Base-by-base conservation (phyloP, 2,113 vertebrate genomes). In the Capricornis sumatraensis region DNA sequence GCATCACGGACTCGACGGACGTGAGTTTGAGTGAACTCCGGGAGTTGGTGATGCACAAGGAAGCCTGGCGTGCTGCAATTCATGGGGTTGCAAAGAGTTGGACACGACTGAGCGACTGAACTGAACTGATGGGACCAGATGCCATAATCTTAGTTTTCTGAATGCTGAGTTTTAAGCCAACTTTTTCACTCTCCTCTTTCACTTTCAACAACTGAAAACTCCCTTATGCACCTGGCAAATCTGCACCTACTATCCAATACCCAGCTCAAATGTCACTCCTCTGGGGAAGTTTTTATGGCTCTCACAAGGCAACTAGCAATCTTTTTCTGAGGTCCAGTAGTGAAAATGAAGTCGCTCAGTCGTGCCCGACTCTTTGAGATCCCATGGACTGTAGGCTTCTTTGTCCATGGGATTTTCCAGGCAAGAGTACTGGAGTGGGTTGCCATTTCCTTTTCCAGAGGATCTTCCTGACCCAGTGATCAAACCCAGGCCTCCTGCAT, bases 281-380 rank as follows among this genome's bases (percentile, higher is more conserved):
- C 43, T 47, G 6, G 25, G 55, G 30, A 76, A 40, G 60, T 53
- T 60, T 27, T 27, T 40, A 67, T 47, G 50, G 64, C 57, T 50
- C 47, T 79, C 43, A 84, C 19, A 27, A 30, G 25, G 55, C 2
- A 2, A 5, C 30, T 60, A 74, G 36, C 36, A 36, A 7, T 33
- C 30, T 62, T 91, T 45, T 53, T 17, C 12, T 15, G 50, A 28
- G 33, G 6, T 55, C 83, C 64, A 21, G 15, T 62, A 62, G 4
- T n/a, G 33, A 67, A n/a, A 67, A 33, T n/a, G 33, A 67, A 67
- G 33, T 19, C 64, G 0, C 16, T n/a, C 64, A 67, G 64, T 67
- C 7, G 0, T 67, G 64, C n/a, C 33, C 0, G 2, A 67, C 16
- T 67, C 7, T 64, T 64, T 9, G 4, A 0, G 0, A 67, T n/a